phyloP scores from a whole-genome alignment of 2,797 vertebrate species.

The Rhincodon typus region DNA sequence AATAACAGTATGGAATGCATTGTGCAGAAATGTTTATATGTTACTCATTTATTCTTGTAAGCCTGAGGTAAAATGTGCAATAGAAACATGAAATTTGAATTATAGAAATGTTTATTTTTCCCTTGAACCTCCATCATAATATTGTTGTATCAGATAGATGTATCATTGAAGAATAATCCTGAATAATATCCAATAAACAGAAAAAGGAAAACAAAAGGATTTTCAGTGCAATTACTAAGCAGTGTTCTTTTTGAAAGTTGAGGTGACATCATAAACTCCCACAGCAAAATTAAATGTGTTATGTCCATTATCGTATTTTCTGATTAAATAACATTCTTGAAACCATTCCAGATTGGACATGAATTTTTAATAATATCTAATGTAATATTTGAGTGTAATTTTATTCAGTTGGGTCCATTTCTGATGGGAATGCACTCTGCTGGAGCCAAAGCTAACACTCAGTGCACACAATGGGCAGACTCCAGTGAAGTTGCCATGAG shows the following conservation, averaged over 20 bases:
- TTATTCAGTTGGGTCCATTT: background rate
- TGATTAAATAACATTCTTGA: background rate
- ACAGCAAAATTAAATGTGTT: background rate
- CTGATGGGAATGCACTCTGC: background rate
- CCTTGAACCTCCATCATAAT: background rate
- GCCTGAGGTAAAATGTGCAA: background rate
- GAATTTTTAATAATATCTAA: background rate
- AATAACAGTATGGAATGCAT: conserved; percentile 19
- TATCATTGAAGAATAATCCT: background rate
- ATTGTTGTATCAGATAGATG: background rate
- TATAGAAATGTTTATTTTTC: background rate
- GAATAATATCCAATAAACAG: background rate
- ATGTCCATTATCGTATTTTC: background rate
- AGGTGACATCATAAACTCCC: background rate
- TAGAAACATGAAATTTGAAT: background rate
- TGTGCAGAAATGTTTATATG: background rate
- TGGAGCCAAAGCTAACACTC: background rate
- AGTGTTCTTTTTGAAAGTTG: conserved; percentile 9
- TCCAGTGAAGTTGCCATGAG: background rate
- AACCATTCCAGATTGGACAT: background rate
- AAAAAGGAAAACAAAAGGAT: background rate
- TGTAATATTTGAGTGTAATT: background rate
- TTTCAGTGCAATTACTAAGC: too few relatives aligned
- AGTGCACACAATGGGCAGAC: background rate
- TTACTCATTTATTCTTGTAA: conserved; percentile 24